Conservation (phyloP, 2,888 invertebrate species). For the Ochropacha duplaris region DNA sequence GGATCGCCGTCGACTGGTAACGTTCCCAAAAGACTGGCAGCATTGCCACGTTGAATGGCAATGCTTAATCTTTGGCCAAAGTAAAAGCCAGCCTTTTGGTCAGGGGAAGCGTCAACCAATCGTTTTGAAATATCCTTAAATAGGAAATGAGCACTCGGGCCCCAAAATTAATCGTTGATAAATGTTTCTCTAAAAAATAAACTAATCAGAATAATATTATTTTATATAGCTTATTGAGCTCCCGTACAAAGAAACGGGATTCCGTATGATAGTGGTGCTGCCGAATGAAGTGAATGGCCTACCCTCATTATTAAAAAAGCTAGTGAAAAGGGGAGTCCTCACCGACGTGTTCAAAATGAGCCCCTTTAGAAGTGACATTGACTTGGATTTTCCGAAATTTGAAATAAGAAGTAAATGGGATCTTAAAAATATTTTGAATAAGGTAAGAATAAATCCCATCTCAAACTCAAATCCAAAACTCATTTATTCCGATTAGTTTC, state of each 20-base stretch:
- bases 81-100: no score
- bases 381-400: slow-evolving; percentile 53
- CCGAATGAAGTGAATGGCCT: slow-evolving; percentile 54
- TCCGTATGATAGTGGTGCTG: slow-evolving; percentile 58
- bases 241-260: slow-evolving; percentile 53
- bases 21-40: no score
- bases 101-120: no score
- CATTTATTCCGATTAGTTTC: neutral
- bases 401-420: slow-evolving; percentile 46
- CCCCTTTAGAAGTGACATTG: slow-evolving; percentile 32
- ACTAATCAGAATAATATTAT: no score
- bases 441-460: slow-evolving; percentile 33
- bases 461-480: neutral
- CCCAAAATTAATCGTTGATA: neutral
- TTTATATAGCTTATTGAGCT: slow-evolving; percentile 50
- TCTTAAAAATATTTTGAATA: slow-evolving; percentile 45
- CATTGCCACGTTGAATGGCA: no score
- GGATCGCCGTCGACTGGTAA: no score
- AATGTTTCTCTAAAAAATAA: neutral
- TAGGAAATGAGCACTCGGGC: no score
- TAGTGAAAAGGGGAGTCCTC: slow-evolving; percentile 40
- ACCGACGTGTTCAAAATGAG: slow-evolving; percentile 40
- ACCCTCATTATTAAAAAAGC: slow-evolving; percentile 44
- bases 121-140: no score
- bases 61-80: no score